Evolutionary conservation across 2,113 vertebrate species (phyloP), one percentile per base, ranked within the genome.

Genomic region (Tachycineta bicolor): DNA sequence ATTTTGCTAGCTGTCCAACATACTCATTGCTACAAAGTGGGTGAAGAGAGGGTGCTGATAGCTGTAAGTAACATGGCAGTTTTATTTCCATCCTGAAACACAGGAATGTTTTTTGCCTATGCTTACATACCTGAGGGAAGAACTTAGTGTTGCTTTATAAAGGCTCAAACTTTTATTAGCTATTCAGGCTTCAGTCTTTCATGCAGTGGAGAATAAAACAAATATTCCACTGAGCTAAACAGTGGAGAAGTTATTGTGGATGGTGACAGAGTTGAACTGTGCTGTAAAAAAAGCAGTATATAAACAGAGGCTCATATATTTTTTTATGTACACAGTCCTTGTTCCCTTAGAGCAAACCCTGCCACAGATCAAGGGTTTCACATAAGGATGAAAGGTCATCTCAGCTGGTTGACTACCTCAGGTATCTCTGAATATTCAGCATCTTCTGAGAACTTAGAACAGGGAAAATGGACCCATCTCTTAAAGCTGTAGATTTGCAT

Each of bases 121-220:
- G 79, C 63, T 92, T 73, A 69, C 47, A 44, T 83, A 92, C 47
- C 64, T 80, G 26, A 77, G 53, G 31, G 46, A 83, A 73, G 46
- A 90, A 47, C 76, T 69, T 82, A 29, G 11, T 44, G 70, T 50
- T 93, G 56, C 81, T 87, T 90, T 62, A 59, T 80, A 87, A 91
- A 92, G n/a, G 41, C 49, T 41, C 43, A 37, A 88, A 80, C 20
- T 87, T 94, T 94, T 97, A 92, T 85, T 89, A 87, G 55, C 70
- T 91, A n/a, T 81, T 83, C 88, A 81, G 59, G 12, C 71, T 92
- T 96, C 59, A 88, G 64, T 52, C 50, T 92, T 86, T 69, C 56
- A 63, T 90, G 78, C 25, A 83, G 63, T 91, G 39, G 63, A 58
- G 56, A 90, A 83, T 83, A 83, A 93, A 92, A 93, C 73, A 92